A percentile compares a stretch with the other conserved stretches of the same genome.
Evolutionary conservation across 2,113 vertebrate genomes (phyloP).

Genomic region (Poecile atricapillus): DNA sequence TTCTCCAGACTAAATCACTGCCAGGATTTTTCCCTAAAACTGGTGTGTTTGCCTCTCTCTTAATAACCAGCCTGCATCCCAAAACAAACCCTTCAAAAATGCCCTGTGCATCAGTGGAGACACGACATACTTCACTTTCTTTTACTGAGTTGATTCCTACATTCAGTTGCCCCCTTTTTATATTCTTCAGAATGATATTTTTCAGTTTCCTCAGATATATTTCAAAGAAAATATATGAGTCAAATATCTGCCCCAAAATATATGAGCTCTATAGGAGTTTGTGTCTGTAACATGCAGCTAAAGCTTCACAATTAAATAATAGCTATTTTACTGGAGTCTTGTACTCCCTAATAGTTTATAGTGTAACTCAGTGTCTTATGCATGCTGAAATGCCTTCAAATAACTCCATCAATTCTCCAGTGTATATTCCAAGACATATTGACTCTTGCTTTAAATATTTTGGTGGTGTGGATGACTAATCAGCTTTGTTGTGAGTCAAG

Average conservation of each 20-base stretch:
- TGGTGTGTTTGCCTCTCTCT: no score
- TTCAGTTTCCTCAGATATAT: background rate
- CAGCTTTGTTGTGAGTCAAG: conserved; percentile 4
- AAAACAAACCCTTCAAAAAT: background rate
- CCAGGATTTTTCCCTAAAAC: background rate
- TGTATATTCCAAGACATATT: background rate
- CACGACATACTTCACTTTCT: background rate
- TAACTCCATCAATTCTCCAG: background rate
- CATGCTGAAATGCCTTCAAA: conserved; percentile 12
- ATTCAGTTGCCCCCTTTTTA: background rate
- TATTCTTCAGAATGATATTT: background rate
- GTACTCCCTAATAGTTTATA: background rate
- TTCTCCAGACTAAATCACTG: background rate
- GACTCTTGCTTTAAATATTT: conserved; percentile 33
- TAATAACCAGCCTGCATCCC: background rate
- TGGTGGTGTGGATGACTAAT: conserved; percentile 36
- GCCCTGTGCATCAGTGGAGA: background rate
- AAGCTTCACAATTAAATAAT: background rate
- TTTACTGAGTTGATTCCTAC: background rate
- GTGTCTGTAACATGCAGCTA: background rate
- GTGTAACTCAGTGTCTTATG: background rate
- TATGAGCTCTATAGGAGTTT: background rate
- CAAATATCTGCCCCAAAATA: background rate
- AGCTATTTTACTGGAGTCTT: background rate
- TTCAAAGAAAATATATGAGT: background rate